Base-by-base conservation (phyloP, 2,113 vertebrate species). In the Paracanthobrama guichenoti region DNA sequence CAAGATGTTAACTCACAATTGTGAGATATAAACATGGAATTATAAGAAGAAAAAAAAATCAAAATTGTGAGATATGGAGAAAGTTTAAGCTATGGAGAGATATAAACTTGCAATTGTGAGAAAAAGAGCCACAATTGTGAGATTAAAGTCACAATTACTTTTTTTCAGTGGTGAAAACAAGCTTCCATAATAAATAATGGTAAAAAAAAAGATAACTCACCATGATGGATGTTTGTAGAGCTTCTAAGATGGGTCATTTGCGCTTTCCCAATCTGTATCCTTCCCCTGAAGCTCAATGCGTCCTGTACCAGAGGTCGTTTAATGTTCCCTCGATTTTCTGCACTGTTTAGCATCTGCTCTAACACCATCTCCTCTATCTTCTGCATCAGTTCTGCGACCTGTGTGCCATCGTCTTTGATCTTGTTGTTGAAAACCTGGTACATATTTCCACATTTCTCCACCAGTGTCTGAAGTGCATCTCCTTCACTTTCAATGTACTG, bases 381-480 rank as follows among this genome's bases (percentile, higher is more conserved):
- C 1, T 82, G 71, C 2, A 93, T 59, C 0, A 94, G 91, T 39
- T 89, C 79, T 0, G 22, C 2, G 0, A 93, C 92, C 83, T 93
- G 91, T 80, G 60, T 83, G 20, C 88, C 84, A 0, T 86, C 59
- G 0, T 75, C 86, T 26, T 53, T 5, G 66, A 64, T 75, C 28
- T 87, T 91, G 12, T 92, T 94, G 76, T 93, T 89, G 69, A 94
- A 78, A 35, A 91, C 88, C 6, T 93, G 92, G 24, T 93, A 93
- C 42, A 92, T 88, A 88, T 92, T 92, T 59, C 90, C 89, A 16
- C 92, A 93, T 81, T 59, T 88, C 44, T 91, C 88, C 0, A 94
- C 86, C 6, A 94, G 89, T 79, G 31, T 85, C 79, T 35, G 89
- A 88, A 94, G 90, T 0, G 87, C 39, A 16, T 60, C 81, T 0